phyloP scores from a whole-genome alignment of 2,113 vertebrate species.

The Phaetusa simplex region DNA sequence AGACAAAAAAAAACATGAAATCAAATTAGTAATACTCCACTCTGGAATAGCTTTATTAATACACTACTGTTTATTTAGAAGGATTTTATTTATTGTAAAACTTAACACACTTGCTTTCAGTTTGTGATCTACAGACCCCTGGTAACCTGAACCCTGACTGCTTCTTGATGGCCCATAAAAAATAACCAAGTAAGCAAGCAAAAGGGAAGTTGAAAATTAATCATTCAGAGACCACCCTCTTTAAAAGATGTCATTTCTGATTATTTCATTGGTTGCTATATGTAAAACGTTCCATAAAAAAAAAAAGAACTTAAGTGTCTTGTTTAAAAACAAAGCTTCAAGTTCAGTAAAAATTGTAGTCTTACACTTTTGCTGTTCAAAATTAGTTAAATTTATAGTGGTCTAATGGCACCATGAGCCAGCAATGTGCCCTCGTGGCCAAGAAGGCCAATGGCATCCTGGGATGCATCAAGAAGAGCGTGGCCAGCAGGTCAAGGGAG shows the following conservation, averaged over 20 bases:
- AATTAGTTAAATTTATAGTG: background rate
- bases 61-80: background rate
- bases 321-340: background rate
- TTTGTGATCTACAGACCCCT: background rate
- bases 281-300: background rate
- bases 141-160: background rate
- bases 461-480: no score
- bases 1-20: background rate
- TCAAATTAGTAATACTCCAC: background rate
- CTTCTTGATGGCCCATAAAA: background rate
- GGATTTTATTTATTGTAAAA: background rate
- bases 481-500: no score
- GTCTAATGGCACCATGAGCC: background rate
- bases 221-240: background rate
- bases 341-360: background rate
- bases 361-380: background rate
- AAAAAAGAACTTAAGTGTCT: background rate
- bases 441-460: no score
- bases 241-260: background rate
- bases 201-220: background rate
- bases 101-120: background rate
- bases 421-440: no score
- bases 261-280: background rate
- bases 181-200: background rate
- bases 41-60: background rate